phyloP scores from a whole-genome alignment of 2,113 vertebrate genomes.

The Catharus bicknelli region DNA sequence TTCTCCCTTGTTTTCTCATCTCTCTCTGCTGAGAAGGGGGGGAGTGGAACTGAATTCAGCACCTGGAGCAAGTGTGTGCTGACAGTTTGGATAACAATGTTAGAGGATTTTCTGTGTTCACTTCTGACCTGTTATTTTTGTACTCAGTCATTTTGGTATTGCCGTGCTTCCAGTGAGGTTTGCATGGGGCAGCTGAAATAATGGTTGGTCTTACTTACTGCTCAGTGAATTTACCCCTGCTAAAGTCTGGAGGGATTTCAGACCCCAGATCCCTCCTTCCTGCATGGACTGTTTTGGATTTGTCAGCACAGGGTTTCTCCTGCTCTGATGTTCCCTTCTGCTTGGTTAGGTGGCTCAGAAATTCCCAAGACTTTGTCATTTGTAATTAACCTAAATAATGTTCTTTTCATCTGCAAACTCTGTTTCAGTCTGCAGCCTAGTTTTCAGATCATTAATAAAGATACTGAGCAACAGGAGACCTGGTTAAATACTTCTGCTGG shows the following conservation, averaged over 20 bases:
- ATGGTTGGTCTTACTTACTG: neutral
- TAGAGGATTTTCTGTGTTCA: neutral
- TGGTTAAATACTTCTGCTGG: neutral
- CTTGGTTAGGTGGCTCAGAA: neutral
- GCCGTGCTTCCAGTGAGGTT: neutral
- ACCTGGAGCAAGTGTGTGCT: neutral
- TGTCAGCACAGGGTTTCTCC: neutral
- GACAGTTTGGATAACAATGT: neutral
- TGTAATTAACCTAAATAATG: constrained; percentile 36
- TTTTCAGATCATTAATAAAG: constrained; percentile 48
- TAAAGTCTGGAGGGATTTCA: neutral
- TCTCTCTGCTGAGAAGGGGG: neutral
- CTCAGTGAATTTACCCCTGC: neutral
- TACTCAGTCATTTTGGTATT: neutral
- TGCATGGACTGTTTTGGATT: neutral
- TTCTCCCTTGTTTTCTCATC: neutral
- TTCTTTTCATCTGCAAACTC: constrained; percentile 42
- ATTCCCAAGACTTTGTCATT: neutral
- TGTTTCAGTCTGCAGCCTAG: neutral
- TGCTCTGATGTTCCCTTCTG: neutral
- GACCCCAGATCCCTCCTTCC: fast-evolving
- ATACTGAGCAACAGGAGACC: neutral
- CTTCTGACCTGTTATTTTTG: constrained; percentile 4
- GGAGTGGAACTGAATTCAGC: neutral
- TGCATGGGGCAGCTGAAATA: neutral